Base-by-base conservation (phyloP, 2,888 invertebrate species). In the Oeneis ivallda region DNA sequence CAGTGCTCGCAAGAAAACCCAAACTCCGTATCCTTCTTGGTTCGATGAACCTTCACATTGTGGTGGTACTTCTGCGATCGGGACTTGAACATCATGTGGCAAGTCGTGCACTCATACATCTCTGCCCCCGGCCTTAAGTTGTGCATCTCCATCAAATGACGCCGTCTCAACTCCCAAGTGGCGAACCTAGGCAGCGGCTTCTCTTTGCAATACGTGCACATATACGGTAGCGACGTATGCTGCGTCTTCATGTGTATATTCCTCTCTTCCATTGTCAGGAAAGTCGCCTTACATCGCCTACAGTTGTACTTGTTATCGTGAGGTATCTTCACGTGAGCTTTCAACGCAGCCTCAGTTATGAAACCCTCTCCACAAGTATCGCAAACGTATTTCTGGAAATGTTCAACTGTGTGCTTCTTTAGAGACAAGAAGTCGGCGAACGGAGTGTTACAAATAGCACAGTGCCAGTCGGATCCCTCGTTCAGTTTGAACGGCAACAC, bases 1-100 rank as follows among this genome's bases (percentile, higher is more conserved):
- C 93, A 93, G 69, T 86, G 87, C 0, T 83, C 86, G 62, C 93
- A 93, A 0, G 91, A 86, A 69, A 86, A 92, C 13, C 82, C 91
- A 74, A 82, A 92, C 66, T 85, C 93, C 1, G 81, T 82, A 73
- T 83, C 89, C 70, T 86, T 93, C 80, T 85, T 91, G 7, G 85
- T 85, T 6, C 92, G 75, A 72, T 92, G 92, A 0, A 86, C 86
- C 71, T 89, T 89, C 0, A 89, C 89, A 60, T 90, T 89, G 57
- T 91, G 91, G 17, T 91, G 91, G 62, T 91, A 91, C 71, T 91
- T 91, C 66, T 90, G 89, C 0, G 91, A 90, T 0, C 92, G 76
- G 1, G 90, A 88, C 67, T 89, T 90, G 32, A 91, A 92, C 1
- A 84, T 87, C 87, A 89, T 89, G 69, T 89, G 88, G 58, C 92